Percentiles rank a stretch among this genome's conserved stretches.
phyloP scores from a whole-genome alignment of 2,113 vertebrate genomes.

The Mystacornis crossleyi region DNA sequence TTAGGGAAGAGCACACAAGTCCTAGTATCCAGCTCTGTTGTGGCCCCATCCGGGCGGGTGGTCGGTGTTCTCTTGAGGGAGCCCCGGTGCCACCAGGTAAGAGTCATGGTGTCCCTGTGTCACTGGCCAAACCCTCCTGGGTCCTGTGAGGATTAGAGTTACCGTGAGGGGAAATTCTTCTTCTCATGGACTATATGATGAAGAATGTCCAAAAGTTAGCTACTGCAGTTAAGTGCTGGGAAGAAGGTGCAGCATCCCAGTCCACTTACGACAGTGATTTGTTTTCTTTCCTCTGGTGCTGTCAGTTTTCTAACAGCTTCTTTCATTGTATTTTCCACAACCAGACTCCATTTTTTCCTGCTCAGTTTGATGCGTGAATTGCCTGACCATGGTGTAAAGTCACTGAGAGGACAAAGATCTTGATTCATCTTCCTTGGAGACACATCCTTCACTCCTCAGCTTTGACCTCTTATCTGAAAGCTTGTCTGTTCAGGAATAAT shows the following conservation, averaged over 20 bases:
- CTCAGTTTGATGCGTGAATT: not conserved
- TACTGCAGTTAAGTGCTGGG: not conserved
- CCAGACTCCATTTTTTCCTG: not conserved
- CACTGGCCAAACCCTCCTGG: not conserved
- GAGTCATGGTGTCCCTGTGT: not conserved
- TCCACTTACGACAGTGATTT: not conserved
- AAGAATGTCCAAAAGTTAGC: not conserved
- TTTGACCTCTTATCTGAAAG: not conserved
- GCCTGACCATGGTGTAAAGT: not conserved
- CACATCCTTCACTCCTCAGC: not conserved
- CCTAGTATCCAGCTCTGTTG: not conserved
- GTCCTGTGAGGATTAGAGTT: not conserved
- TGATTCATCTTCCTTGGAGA: not conserved
- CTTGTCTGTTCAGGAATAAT: not conserved
- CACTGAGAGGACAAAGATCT: not conserved
- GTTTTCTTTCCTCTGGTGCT: not conserved
- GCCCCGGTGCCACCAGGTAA: not conserved
- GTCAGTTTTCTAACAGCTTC: not conserved
- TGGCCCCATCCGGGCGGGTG: accelerated
- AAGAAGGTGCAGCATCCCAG: not conserved
- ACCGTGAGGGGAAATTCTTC: not conserved
- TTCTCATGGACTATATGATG: accelerated
- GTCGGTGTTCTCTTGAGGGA: not conserved
- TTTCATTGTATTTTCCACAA: not conserved
- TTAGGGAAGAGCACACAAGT: not conserved